These are phyloP conservation scores for Cremastobaeus sp. DNA, from an alignment of 2,888 invertebrate genomes.

Conservation along the genomic window DNA sequence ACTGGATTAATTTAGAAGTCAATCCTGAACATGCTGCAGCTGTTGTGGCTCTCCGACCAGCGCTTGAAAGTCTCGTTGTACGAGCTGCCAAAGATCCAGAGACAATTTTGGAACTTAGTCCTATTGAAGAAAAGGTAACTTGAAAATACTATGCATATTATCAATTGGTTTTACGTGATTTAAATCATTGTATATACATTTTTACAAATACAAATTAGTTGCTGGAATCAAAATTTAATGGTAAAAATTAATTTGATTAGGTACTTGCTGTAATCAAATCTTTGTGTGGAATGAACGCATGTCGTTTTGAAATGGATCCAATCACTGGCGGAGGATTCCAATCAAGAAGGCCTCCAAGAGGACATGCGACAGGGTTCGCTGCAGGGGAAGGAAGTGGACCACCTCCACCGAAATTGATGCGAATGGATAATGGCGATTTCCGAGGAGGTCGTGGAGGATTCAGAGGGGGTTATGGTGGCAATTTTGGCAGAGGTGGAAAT, in stretches of 20 bases:
- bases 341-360: constrained; percentile 80
- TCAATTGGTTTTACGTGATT: background rate
- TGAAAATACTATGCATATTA: background rate
- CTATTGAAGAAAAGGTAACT: constrained; percentile 82
- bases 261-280: constrained; percentile 85
- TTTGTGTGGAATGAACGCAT: constrained; percentile 88
- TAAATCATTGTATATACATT: background rate
- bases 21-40: constrained; percentile 87
- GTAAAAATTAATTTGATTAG: constrained; percentile 71
- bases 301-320: constrained; percentile 84
- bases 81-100: constrained; percentile 90
- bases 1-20: constrained; percentile 96
- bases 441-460: constrained; percentile 61
- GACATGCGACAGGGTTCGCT: constrained; percentile 72
- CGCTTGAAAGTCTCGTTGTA: constrained; percentile 90
- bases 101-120: constrained; percentile 83
- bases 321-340: constrained; percentile 79
- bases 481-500: constrained; percentile 50
- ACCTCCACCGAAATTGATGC: constrained; percentile 78
- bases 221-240: background rate
- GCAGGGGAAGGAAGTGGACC: constrained; percentile 59
- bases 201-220: background rate
- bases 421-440: constrained; percentile 66
- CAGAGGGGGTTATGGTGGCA: constrained; percentile 64
- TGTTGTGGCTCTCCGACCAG: constrained; percentile 91